Base-by-base conservation (phyloP, 2,888 invertebrate species). In the Hyppa rectilinea region DNA sequence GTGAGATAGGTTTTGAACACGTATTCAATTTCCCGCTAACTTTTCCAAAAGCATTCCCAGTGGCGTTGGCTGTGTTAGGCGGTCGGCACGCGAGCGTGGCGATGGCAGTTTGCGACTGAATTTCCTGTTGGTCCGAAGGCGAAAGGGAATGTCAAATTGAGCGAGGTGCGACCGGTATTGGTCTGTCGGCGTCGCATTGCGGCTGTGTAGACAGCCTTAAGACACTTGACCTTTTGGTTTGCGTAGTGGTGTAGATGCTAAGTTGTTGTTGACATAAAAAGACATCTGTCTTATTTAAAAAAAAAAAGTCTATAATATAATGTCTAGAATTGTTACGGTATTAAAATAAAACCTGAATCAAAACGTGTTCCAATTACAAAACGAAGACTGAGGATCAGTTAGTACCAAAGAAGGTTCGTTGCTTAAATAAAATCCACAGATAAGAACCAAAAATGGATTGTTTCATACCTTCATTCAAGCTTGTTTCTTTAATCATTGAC, bases 11-110 rank as follows among this genome's bases (percentile, higher is more conserved):
- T 82, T 81, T 49, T 65, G 56, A 75, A 82, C 71, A 82, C 79
- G 82, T 84, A 50, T 75, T 70, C 82, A 71, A 82, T 82, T 82
- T 84, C 71, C 82, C 61, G 69, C 81, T 65, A 58, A 70, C 61
- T 69, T 81, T 56, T 36, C 20, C 40, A 64, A 52, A 56, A 67
- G 49, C 55, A 69, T 64, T 69, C 47, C 34, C 43, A n/a, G 36
- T 23, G n/a, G 65, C 10, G 40, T n/a, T 49, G 12, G 12, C 23
- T 43, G 26, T 29, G 10, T 56, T 60, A 55, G 36, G 47, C 26
- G 56, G 52, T 31, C 49, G 38, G 3, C 12, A 23, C 4, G 34
- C 55, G 45, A 63, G 10, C 26, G 34, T 43, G 31, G 36, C 29
- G 23, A 17, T 47, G 31, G n/a, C 26, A n/a, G 38, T 47, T 58